phyloP scores from a whole-genome alignment of 2,797 vertebrate genomes.

The Siniperca undulata region DNA sequence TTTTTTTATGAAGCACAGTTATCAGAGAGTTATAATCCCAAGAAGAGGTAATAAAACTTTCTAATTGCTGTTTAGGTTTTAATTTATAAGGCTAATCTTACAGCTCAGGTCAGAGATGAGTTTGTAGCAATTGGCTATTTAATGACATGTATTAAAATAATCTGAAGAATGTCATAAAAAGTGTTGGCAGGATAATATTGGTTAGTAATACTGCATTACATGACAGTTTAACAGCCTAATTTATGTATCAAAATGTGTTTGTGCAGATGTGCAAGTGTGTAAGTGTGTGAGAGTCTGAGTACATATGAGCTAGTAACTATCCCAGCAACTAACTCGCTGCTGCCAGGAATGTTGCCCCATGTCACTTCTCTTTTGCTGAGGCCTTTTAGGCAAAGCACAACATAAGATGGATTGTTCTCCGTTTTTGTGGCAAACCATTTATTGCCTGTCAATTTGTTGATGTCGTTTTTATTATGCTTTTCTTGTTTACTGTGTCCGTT shows the following conservation, averaged over 20 bases:
- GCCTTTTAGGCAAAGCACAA: slow-evolving; percentile 39
- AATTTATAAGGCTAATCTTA: slow-evolving; percentile 31
- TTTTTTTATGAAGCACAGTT: slow-evolving; percentile 35
- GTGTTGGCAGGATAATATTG: slow-evolving; percentile 10
- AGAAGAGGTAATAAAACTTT: slow-evolving; percentile 23
- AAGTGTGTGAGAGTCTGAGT: slow-evolving; percentile 22
- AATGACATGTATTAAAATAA: slow-evolving; percentile 44
- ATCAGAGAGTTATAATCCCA: slow-evolving; percentile 39
- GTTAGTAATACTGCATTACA: slow-evolving; percentile 4
- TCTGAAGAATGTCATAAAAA: slow-evolving; percentile 41
- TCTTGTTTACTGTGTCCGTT: slow-evolving; percentile 8
- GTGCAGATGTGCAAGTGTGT: slow-evolving; percentile 12
- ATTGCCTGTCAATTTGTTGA: slow-evolving; percentile 63
- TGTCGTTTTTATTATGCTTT: slow-evolving; percentile 45
- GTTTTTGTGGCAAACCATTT: slow-evolving; percentile 51
- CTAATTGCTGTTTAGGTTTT: slow-evolving; percentile 38
- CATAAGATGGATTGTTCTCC: slow-evolving; percentile 54
- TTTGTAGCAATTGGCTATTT: slow-evolving; percentile 32
- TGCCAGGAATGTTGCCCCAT: slow-evolving; percentile 69
- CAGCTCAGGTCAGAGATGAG: slow-evolving; percentile 23
- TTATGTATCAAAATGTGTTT: not conserved
- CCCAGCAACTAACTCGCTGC: slow-evolving; percentile 66
- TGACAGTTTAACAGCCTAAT: not conserved
- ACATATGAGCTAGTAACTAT: slow-evolving; percentile 39
- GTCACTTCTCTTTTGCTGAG: slow-evolving; percentile 50